These are phyloP conservation scores for Thinocorus orbignyianus DNA, from an alignment of 2,113 vertebrate species.

Conservation along the genomic window DNA sequence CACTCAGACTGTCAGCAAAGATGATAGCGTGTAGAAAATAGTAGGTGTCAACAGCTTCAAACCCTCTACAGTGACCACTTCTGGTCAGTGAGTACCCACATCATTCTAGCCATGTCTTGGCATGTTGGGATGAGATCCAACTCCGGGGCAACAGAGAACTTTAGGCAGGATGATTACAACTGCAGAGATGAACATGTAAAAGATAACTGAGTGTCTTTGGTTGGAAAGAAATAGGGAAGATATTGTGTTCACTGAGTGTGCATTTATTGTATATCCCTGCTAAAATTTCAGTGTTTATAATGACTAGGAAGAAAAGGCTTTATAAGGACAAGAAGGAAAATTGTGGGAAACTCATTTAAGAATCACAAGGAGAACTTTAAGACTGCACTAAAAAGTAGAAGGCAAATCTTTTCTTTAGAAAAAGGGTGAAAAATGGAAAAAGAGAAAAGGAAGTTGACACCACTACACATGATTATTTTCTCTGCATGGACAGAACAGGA, in stretches of 20 bases:
- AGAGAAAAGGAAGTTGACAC: not conserved
- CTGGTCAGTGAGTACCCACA: not conserved
- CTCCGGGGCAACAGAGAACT: not conserved
- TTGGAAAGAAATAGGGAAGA: not conserved
- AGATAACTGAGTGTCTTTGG: not conserved
- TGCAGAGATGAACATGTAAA: not conserved
- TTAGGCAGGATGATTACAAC: not conserved
- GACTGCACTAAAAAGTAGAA: not conserved
- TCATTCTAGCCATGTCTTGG: not conserved
- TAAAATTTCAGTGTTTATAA: not conserved
- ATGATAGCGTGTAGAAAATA: not conserved
- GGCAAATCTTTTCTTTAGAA: not conserved
- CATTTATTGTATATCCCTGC: not conserved
- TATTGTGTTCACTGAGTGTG: fast-evolving
- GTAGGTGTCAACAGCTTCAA: not conserved
- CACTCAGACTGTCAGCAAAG: not conserved
- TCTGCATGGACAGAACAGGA: not conserved
- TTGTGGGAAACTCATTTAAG: not conserved
- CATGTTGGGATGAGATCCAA: not conserved
- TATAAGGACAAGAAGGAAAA: not conserved
- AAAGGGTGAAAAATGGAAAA: not conserved
- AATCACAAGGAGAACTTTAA: not conserved
- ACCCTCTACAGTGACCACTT: not conserved
- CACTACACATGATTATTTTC: not conserved
- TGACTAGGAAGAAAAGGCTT: not conserved